phyloP scores from a whole-genome alignment of 2,113 vertebrate genomes.

The Caranx ignobilis region DNA sequence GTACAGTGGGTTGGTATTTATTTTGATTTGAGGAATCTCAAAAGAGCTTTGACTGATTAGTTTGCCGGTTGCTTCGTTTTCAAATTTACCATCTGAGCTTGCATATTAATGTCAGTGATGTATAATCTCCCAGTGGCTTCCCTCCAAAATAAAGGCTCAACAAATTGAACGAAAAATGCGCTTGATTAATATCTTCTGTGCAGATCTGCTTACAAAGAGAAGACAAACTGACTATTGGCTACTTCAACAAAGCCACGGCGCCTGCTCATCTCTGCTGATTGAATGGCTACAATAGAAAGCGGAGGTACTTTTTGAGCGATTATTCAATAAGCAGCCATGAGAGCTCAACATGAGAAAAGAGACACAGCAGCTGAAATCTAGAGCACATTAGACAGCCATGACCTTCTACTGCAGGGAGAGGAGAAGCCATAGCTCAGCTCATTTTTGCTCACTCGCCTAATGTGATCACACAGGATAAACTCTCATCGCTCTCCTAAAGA shows the following conservation, averaged over 20 bases:
- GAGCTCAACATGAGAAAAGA: constrained; percentile 54
- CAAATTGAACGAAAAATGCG: constrained; percentile 30
- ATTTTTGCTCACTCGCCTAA: constrained; percentile 63
- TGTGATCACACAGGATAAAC: constrained; percentile 62
- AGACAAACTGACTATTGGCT: constrained; percentile 32
- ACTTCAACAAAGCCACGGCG: constrained; percentile 27
- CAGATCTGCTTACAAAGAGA: constrained; percentile 31
- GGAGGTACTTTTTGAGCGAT: constrained; percentile 70
- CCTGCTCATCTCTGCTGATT: constrained; percentile 60
- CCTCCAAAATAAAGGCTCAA: constrained; percentile 27
- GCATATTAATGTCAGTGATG: constrained; percentile 18
- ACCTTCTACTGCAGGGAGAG: constrained; percentile 59
- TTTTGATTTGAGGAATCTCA: constrained; percentile 48
- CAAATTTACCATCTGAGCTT: constrained; percentile 15
- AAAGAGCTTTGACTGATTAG: constrained; percentile 37
- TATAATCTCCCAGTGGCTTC: constrained; percentile 22
- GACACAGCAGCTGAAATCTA: constrained; percentile 50
- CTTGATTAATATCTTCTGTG: constrained; percentile 30
- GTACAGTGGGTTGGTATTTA: constrained; percentile 36
- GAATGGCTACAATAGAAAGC: constrained; percentile 68
- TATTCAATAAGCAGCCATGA: constrained; percentile 70
- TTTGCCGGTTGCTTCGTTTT: constrained; percentile 38
- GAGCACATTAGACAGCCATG: constrained; percentile 59
- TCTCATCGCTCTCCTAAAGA: constrained; percentile 68
- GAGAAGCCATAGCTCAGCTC: constrained; percentile 47